phyloP scores from a whole-genome alignment of 2,888 invertebrate species.

The Rotaria socialis region DNA sequence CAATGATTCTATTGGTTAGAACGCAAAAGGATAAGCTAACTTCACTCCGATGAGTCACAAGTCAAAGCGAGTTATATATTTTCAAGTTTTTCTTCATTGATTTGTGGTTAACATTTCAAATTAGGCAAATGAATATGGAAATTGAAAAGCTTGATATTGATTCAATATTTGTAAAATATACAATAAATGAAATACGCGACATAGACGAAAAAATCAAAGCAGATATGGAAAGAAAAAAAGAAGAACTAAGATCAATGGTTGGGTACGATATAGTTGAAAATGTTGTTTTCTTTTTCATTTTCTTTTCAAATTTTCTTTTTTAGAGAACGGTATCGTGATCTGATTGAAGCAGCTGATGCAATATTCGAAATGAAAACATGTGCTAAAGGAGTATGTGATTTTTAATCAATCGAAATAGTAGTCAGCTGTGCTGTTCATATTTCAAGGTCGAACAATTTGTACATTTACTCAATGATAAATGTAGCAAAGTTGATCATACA shows the following conservation, averaged over 20 bases:
- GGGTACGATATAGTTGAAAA: slow-evolving; percentile 24
- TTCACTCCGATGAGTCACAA: no score
- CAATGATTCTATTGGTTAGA: no score
- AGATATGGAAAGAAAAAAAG: slow-evolving; percentile 46
- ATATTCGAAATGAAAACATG: slow-evolving; percentile 46
- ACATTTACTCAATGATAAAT: slow-evolving; percentile 31
- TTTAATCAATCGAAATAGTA: background rate
- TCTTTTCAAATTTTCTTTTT: background rate
- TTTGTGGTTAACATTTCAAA: background rate
- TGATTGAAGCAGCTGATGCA: slow-evolving; percentile 46
- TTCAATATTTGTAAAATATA: slow-evolving; percentile 45
- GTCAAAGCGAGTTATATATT: no score
- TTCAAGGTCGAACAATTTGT: slow-evolving; percentile 33
- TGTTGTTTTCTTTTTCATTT: background rate
- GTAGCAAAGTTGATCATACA: background rate
- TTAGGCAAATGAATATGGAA: slow-evolving; percentile 30
- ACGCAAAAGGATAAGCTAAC: no score
- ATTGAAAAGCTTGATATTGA: slow-evolving; percentile 46
- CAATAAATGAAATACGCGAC: slow-evolving; percentile 43
- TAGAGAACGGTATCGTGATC: slow-evolving; percentile 45
- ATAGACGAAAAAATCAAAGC: slow-evolving; percentile 43
- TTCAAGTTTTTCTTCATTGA: no score
- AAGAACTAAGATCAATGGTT: slow-evolving; percentile 46
- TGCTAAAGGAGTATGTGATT: slow-evolving; percentile 37
- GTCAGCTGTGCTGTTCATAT: background rate